Evolutionary conservation across 30 jellyfish, hydroid and myxozoan genomes (phyloP).

Genomic region (Hydractinia echinata): DNA sequence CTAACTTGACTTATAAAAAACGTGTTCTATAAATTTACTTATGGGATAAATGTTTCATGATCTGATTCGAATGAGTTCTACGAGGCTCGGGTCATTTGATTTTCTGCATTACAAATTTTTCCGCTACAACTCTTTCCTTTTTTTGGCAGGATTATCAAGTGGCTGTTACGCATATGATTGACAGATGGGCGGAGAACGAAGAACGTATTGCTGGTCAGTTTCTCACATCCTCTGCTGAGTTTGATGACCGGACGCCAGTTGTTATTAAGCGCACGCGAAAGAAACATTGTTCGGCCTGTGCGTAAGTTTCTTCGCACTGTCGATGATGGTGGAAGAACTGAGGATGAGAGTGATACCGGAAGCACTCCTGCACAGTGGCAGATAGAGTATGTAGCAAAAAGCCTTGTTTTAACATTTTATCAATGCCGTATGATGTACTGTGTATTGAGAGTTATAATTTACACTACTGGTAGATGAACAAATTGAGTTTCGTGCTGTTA

Average conservation of each 20-base stretch:
- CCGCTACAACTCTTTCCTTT: not conserved
- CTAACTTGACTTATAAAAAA: too few species aligned
- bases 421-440: too few species aligned
- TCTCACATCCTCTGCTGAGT: slow-evolving; percentile 73
- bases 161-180: slow-evolving; percentile 94
- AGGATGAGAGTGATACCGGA: slow-evolving; percentile 39
- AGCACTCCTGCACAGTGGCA: slow-evolving; percentile 36
- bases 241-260: slow-evolving; percentile 72
- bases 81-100: not conserved
- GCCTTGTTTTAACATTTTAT: not conserved
- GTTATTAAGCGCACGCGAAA: slow-evolving; percentile 67
- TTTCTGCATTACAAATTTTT: not conserved
- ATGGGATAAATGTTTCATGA: not conserved
- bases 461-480: too few species aligned
- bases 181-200: slow-evolving; percentile 90
- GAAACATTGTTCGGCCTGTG: slow-evolving; percentile 88
- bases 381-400: slow-evolving; percentile 18
- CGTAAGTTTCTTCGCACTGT: slow-evolving; percentile 72
- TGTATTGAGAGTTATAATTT: too few species aligned
- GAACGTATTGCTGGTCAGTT: slow-evolving; percentile 78
- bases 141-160: slow-evolving; percentile 69
- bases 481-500: too few species aligned
- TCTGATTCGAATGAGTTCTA: not conserved
- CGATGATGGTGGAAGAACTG: slow-evolving; percentile 54
- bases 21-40: too few species aligned